Conservation (phyloP, 2,113 vertebrate species). For the Sinocyclocheilus grahami region DNA sequence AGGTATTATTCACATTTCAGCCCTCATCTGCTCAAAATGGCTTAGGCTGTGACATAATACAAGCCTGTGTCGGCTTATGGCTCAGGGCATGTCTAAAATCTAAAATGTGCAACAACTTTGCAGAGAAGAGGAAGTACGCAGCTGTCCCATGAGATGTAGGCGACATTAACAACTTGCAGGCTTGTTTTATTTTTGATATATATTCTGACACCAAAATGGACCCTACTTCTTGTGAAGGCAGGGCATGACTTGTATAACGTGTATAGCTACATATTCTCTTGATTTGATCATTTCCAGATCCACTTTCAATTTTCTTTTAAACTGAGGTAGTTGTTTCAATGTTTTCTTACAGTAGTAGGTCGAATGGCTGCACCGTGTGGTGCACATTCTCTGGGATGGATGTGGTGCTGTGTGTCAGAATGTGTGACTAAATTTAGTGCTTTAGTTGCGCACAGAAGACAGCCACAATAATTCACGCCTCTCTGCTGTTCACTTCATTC, state of each 20-base stretch:
- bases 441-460: conserved; percentile 23
- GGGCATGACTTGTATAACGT: not conserved
- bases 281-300: not conserved
- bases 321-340: not conserved
- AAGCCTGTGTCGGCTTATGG: not conserved
- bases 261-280: not conserved
- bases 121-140: not conserved
- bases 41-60: conserved; percentile 12
- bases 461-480: conserved; percentile 56
- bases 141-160: not conserved
- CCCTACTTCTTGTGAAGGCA: not conserved
- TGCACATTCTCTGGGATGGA: conserved; percentile 52
- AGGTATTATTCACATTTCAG: conserved; percentile 3
- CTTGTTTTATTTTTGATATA: not conserved
- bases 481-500: conserved; percentile 57
- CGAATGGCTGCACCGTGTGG: not conserved
- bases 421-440: conserved; percentile 57
- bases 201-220: not conserved
- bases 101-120: not conserved
- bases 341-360: not conserved
- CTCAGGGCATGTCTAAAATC: not conserved
- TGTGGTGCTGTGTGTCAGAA: conserved; percentile 50
- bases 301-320: not conserved
- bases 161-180: not conserved
- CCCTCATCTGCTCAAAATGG: conserved; percentile 6